phyloP scores from a whole-genome alignment of 2,113 vertebrate species.

The Cheirogaleus medius region DNA sequence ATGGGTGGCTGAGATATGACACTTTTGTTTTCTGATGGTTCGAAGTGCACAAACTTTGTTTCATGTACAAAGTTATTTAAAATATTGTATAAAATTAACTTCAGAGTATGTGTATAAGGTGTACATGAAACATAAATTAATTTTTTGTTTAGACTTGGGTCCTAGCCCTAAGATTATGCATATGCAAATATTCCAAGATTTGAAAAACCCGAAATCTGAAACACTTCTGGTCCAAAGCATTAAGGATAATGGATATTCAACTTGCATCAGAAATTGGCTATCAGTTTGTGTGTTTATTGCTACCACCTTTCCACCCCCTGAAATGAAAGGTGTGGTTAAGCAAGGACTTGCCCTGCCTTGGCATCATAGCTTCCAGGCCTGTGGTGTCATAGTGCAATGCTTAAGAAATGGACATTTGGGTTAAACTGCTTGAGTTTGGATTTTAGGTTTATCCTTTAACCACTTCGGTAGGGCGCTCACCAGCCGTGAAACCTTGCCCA shows the following conservation, averaged over 20 bases:
- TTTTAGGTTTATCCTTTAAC: not conserved
- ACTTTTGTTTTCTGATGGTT: not conserved
- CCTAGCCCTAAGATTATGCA: not conserved
- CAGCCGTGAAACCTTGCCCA: too few species aligned
- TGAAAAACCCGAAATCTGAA: not conserved
- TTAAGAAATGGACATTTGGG: too few species aligned
- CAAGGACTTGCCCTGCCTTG: not conserved
- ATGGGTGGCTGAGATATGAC: not conserved
- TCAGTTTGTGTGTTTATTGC: not conserved
- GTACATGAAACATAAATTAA: not conserved
- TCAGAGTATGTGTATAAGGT: not conserved
- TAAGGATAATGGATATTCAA: not conserved
- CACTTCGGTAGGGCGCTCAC: too few species aligned
- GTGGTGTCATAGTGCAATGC: rapidly evolving
- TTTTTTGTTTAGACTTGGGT: not conserved
- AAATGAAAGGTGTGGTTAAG: not conserved
- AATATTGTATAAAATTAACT: not conserved
- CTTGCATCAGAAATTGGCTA: not conserved
- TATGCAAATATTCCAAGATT: not conserved
- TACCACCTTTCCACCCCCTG: not conserved
- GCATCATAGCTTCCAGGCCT: too few species aligned
- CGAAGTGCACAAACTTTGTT: not conserved
- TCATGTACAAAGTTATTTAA: not conserved
- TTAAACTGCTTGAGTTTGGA: not conserved
- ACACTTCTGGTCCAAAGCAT: not conserved